Conservation (phyloP, 2,113 vertebrate species). For the Parus major region DNA sequence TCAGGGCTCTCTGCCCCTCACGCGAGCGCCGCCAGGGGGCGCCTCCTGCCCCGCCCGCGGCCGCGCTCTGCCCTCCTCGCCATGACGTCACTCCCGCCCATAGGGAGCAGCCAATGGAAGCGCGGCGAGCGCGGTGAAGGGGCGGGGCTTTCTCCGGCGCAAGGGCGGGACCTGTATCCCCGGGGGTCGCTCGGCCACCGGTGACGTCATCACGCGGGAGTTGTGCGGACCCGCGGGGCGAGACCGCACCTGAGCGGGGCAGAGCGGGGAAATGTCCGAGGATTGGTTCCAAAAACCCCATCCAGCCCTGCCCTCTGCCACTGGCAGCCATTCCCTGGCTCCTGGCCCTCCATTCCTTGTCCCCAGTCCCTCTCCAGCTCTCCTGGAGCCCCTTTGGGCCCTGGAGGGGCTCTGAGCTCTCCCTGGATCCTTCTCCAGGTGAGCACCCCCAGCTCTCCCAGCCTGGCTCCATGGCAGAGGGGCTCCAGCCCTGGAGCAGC, state of each 20-base stretch:
- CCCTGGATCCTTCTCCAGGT: not conserved
- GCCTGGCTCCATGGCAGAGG: not conserved
- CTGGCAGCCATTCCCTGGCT: not conserved
- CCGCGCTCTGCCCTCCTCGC: not conserved
- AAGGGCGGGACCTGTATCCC: not conserved
- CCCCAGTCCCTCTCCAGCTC: not conserved
- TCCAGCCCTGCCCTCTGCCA: not conserved
- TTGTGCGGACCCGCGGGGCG: not conserved
- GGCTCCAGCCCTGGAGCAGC: not conserved
- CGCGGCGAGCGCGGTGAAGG: rapidly evolving
- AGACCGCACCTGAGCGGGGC: not conserved
- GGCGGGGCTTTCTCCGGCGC: not conserved
- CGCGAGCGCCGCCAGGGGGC: not conserved
- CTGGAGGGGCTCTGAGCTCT: not conserved
- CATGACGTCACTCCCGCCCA: not conserved
- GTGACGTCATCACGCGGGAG: not conserved
- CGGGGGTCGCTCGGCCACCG: too few species aligned
- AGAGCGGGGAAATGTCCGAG: too few species aligned
- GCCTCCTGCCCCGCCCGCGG: not conserved
- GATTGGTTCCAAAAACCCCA: not conserved
- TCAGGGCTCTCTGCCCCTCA: not conserved
- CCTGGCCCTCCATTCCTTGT: not conserved
- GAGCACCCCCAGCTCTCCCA: not conserved
- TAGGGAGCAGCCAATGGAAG: not conserved
- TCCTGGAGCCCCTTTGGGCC: not conserved